A percentile compares a stretch with the other conserved stretches of the same genome.
Evolutionary conservation across 2,888 invertebrate species (phyloP).

Genomic region (Diadegma fenestrale): DNA sequence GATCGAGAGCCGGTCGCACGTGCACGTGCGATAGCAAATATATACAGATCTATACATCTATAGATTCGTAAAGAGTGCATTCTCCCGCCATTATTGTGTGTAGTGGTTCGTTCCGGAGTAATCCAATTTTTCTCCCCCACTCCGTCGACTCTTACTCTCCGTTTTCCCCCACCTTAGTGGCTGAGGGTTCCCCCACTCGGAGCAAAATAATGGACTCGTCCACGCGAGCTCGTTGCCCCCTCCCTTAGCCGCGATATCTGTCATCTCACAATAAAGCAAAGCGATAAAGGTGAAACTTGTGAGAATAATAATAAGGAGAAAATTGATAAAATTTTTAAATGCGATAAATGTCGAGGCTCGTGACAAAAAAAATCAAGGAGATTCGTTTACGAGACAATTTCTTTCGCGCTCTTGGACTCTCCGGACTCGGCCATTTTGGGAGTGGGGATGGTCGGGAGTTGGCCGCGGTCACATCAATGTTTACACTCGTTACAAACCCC

Average conservation of each 20-base stretch:
- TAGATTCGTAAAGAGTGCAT: constrained; percentile 65
- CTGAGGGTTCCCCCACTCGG: constrained; percentile 54
- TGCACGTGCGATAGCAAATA: constrained; percentile 30
- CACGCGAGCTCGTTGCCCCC: constrained; percentile 65
- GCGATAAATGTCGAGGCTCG: not conserved
- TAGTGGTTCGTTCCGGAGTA: constrained; percentile 61
- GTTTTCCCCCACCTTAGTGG: constrained; percentile 66
- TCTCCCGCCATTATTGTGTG: constrained; percentile 81
- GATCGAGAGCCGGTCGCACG: constrained; percentile 32
- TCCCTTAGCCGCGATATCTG: constrained; percentile 55
- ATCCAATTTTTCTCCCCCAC: constrained; percentile 29
- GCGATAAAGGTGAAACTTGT: constrained; percentile 46
- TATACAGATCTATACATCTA: constrained; percentile 20
- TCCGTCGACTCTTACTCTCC: constrained; percentile 51
- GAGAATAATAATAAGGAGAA: constrained; percentile 31
- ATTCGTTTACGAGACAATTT: not conserved
- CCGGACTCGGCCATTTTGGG: constrained; percentile 79
- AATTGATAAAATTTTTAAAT: not conserved
- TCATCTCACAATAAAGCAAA: constrained; percentile 18
- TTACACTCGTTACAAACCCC: constrained; percentile 64
- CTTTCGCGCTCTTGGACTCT: constrained; percentile 29
- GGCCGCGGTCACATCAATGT: constrained; percentile 58
- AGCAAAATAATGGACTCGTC: constrained; percentile 79
- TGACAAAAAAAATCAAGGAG: constrained; percentile 66
- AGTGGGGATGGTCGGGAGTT: constrained; percentile 72